Evolutionary conservation across 2,888 invertebrate species (phyloP).

Genomic region (Monoplex corrugatus): DNA sequence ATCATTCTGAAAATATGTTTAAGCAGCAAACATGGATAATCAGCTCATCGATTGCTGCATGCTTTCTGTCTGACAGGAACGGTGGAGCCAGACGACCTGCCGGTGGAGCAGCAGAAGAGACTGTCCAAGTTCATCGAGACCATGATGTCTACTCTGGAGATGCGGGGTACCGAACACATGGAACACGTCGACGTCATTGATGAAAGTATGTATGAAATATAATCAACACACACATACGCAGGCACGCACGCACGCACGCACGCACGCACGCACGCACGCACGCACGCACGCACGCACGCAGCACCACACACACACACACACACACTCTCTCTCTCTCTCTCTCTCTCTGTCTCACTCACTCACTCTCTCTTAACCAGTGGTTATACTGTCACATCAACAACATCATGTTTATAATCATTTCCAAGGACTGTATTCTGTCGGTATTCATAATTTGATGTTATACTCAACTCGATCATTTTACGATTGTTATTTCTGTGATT

Average conservation of each 20-base stretch:
- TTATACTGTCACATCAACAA: no score
- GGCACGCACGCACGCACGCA: neutral
- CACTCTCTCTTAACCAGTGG: no score
- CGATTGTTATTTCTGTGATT: no score
- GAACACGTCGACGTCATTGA: conserved; percentile 33
- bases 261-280: conserved; percentile 8
- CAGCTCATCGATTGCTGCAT: no score
- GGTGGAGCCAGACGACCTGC: conserved; percentile 48
- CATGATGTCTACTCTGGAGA: conserved; percentile 53
- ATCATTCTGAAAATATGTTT: no score
- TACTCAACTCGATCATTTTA: no score
- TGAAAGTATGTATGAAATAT: neutral
- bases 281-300: neutral
- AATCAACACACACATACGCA: neutral
- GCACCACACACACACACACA: neutral
- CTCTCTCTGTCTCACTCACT: no score
- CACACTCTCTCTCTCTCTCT: neutral
- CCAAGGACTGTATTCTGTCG: no score
- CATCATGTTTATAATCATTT: no score
- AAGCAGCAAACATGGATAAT: no score
- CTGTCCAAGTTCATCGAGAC: conserved; percentile 51
- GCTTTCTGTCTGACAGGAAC: conserved; percentile 41
- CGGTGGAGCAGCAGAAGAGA: conserved; percentile 46
- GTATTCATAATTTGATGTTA: no score
- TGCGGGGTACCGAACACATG: conserved; percentile 35